Base-by-base conservation (phyloP, 2,888 invertebrate genomes). In the Orthosia gracilis region DNA sequence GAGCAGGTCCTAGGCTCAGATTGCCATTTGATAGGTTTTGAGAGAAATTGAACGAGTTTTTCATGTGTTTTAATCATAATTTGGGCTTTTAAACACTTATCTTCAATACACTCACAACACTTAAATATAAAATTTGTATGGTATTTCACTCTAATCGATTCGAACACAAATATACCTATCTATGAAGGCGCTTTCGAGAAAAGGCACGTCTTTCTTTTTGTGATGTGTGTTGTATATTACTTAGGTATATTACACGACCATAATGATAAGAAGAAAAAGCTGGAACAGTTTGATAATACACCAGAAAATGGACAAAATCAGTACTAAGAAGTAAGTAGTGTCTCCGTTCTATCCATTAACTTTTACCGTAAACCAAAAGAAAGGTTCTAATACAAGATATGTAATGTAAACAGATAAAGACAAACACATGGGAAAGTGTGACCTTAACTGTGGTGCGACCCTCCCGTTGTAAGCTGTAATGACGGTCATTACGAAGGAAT, bases 351-450 rank as follows among this genome's bases (percentile, higher is more conserved):
- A 5, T 17, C n/a, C 26, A 54, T 26, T 26, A n/a, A 67, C 23
- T 58, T 66, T 62, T 40, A 80, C 78, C 57, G 59, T 80, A 64
- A 66, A 74, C 49, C 21, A 75, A 65, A 75, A 69, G 57, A 50
- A 65, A 74, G 61, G 17, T 65, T 65, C 66, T 67, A 66, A 69
- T 61, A 58, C 45, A 40, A 31, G 31, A 40, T 9, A 5, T 71
- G 13, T 73, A 79, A 75, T 76, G 64, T 61, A 68, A 70, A 77
- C 54, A 64, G 57, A 69, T 77, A 77, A 63, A 80, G 77, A 83
- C 77, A 84, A 69, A 82, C 68, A 73, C 77, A 83, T 80, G 86
- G 80, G 90, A 90, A 90, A 90, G 89, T 85, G 62, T 84, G 88
- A 89, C 89, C 87, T 55, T 85, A 85, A 85, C 82, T 83, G 88